Base-by-base conservation (phyloP, 53 echinoderm and acorn worm genomes). In the Stichopus horrens region DNA sequence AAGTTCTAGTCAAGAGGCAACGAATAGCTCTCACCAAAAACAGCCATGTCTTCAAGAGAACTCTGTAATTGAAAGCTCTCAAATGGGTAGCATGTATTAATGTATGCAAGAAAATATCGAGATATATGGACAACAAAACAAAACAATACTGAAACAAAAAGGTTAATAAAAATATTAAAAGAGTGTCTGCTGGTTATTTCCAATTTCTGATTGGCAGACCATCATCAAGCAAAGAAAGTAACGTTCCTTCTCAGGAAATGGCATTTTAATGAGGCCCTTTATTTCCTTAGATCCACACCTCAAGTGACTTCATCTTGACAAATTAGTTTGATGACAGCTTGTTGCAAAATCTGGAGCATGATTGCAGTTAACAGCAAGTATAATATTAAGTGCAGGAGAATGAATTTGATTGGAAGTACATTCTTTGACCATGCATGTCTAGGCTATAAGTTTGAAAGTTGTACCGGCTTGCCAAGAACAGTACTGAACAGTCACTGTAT, bases 11-110 rank as follows among this genome's bases (percentile, higher is more conserved):
- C 83, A 58, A 83, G 83, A 83, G 83, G 58, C 65, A 19, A 59
- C 37, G 57, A 57, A 83, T 20, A 63, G 59, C 83, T 59, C 83
- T 83, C 23, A 83, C 83, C 11, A 57, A 58, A 83, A 83, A 83
- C 83, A 83, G 57, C 83, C 83, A 83, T 83, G 83, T 83, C 83
- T 83, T 83, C 8, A 58, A 59, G 20, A 83, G 83, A 58, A 83
- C 54, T 18, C 58, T 23, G 37, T 83, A 83, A 83, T 83, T 83
- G 83, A 83, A 83, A 79, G 55, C 79, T 63, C 58, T 63, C 83
- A 83, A 58, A 63, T 58, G 9, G 75, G 18, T 75, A 75, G 21
- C 18, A 57, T 82, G 58, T 83, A 20, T 83, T 59, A 63, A 83
- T 83, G 83, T 83, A 21, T 58, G 83, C 19, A 59, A 59, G 9